A percentile compares a stretch with the other conserved stretches of the same genome.
Evolutionary conservation across 1,140 invertebrate species (phyloP).

Genomic region (Caenorhabditis tropicalis): DNA sequence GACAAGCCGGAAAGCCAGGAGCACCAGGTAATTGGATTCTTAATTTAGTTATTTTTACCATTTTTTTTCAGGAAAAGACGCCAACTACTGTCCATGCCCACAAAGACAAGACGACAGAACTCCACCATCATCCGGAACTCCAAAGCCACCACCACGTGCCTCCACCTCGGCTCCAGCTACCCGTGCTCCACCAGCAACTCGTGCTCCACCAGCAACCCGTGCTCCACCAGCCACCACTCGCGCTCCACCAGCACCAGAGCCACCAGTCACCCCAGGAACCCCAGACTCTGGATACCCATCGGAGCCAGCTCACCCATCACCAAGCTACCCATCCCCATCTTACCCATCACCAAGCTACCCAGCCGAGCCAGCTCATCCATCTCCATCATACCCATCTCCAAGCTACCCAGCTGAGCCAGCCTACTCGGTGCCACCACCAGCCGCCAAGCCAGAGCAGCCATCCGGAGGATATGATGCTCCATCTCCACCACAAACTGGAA

Average conservation of each 20-base stretch:
- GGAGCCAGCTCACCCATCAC: constrained; percentile 21
- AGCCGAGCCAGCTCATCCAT: constrained; percentile 2
- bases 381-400: background rate
- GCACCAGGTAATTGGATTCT: background rate
- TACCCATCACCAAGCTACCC: background rate
- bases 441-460: constrained; percentile 19
- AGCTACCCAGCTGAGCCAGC: constrained; percentile 42
- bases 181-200: constrained; percentile 28
- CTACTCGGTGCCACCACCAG: constrained; percentile 13
- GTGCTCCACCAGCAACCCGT: constrained; percentile 22
- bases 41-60: too few species aligned
- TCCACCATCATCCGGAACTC: constrained; percentile 17
- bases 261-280: constrained; percentile 1
- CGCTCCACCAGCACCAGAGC: constrained; percentile 4
- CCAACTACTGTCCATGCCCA: constrained; percentile 45
- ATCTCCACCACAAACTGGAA: constrained; percentile 36
- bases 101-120: constrained; percentile 34
- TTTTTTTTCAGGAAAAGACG: constrained; percentile 15
- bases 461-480: constrained; percentile 27
- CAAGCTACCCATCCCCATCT: background rate
- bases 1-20: constrained; percentile 44
- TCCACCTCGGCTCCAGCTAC: background rate
- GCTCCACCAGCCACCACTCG: constrained; percentile 4
- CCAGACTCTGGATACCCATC: constrained; percentile 7
- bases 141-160: constrained; percentile 5